Evolutionary conservation across 2,113 vertebrate genomes (phyloP).

Genomic region (Ovis canadensis): DNA sequence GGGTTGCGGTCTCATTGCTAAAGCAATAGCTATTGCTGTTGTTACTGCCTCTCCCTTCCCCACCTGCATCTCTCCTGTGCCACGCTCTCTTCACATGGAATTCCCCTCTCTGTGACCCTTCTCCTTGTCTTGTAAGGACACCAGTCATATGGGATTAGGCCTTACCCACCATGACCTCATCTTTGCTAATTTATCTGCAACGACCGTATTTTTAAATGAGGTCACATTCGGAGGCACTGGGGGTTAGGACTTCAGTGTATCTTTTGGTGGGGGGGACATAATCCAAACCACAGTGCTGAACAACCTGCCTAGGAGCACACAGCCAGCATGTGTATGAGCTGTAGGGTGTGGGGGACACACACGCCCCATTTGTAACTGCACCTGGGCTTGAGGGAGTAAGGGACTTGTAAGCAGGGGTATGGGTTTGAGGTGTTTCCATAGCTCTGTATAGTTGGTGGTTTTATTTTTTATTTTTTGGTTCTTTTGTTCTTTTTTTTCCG

Average conservation of each 20-base stretch:
- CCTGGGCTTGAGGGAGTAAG: fast-evolving
- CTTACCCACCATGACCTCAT: neutral
- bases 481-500: neutral
- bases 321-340: fast-evolving
- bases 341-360: neutral
- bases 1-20: fast-evolving
- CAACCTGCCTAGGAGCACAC: neutral
- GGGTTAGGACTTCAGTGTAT: neutral
- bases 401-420: fast-evolving
- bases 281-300: neutral
- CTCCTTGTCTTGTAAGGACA: neutral
- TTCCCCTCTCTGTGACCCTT: neutral
- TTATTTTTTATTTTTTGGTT: neutral
- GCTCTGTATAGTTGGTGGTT: neutral
- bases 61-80: fast-evolving
- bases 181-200: neutral
- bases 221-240: neutral
- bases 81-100: fast-evolving
- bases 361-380: neutral
- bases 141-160: neutral
- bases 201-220: neutral
- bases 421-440: neutral
- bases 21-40: fast-evolving
- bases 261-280: neutral
- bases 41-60: fast-evolving